Evolutionary conservation across 2,113 vertebrate species (phyloP).

Genomic region (Myiopsitta monachus): DNA sequence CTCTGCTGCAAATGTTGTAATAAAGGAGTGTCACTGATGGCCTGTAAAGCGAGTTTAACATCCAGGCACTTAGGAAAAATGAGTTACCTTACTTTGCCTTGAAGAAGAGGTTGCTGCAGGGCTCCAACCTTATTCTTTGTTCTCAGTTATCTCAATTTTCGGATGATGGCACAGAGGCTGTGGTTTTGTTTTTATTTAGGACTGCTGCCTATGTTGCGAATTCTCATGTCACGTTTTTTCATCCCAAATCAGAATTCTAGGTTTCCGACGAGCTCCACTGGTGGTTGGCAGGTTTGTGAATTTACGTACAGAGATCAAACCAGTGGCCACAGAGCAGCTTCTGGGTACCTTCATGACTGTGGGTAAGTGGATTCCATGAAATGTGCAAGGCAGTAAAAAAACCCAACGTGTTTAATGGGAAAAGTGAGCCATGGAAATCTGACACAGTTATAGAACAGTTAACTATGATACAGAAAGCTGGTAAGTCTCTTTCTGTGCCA

Average conservation of each 20-base stretch:
- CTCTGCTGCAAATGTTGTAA: background rate
- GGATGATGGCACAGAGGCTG: background rate
- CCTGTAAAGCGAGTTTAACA: background rate
- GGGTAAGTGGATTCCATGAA: conserved; percentile 74
- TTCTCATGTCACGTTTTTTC: background rate
- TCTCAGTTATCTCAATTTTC: background rate
- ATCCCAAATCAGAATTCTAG: conserved; percentile 84
- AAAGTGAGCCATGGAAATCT: background rate
- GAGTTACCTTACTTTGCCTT: background rate
- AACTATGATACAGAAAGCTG: background rate
- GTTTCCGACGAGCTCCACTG: conserved; percentile 92
- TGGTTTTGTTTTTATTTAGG: background rate
- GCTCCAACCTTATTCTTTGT: background rate
- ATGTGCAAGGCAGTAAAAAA: background rate
- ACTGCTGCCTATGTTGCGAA: background rate
- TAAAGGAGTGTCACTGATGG: background rate
- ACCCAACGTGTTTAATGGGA: background rate
- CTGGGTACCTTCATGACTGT: conserved; percentile 91
- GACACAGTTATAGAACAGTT: background rate
- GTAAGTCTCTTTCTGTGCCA: background rate
- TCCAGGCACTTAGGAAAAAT: background rate
- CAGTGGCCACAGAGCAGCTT: conserved; percentile 93
- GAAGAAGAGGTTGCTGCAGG: background rate
- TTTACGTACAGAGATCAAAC: conserved; percentile 92
- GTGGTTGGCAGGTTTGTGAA: conserved; percentile 93